These are phyloP conservation scores for Pelmatolapia mariae DNA, from an alignment of 2,113 vertebrate species.

Conservation along the genomic window DNA sequence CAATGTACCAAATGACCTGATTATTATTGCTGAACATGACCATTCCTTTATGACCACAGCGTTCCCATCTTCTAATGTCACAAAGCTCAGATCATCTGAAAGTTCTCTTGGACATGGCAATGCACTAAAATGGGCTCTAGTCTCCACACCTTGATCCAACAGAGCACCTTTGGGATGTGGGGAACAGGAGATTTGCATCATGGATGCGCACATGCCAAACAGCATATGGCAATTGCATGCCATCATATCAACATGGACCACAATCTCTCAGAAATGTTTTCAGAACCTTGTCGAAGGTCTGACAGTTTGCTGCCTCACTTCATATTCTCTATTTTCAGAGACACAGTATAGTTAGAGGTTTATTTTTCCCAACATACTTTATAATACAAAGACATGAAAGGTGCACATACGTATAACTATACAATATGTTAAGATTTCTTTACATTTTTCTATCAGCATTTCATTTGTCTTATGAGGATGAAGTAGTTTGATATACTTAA, in stretches of 20 bases:
- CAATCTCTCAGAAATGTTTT: neutral
- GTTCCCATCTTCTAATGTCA: neutral
- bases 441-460: neutral
- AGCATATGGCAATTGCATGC: neutral
- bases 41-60: neutral
- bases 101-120: neutral
- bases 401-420: neutral
- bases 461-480: neutral
- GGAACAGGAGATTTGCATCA: neutral
- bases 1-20: neutral
- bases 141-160: neutral
- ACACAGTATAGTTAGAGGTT: neutral
- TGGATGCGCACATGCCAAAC: neutral
- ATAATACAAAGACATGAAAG: neutral
- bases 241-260: neutral
- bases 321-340: neutral
- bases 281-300: neutral
- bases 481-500: neutral
- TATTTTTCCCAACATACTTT: neutral
- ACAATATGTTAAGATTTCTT: neutral
- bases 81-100: neutral
- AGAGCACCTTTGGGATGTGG: neutral
- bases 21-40: neutral
- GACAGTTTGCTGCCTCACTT: neutral
- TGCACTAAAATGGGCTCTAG: neutral